These are phyloP conservation scores for Epinephelus awoara DNA, from an alignment of 2,797 vertebrate genomes.

Conservation along the genomic window DNA sequence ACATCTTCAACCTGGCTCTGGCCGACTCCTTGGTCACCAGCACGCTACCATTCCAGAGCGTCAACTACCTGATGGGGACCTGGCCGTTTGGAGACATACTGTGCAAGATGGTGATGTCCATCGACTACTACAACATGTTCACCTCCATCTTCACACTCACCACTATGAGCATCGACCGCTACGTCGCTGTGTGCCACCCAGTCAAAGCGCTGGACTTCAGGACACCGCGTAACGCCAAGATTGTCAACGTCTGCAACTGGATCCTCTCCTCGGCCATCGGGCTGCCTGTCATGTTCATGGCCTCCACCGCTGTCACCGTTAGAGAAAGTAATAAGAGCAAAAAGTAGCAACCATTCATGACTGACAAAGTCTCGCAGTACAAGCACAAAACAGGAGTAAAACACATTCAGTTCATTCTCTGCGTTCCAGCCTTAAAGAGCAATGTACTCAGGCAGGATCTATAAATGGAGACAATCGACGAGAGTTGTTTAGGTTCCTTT, in stretches of 20 bases:
- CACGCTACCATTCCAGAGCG: constrained; percentile 98
- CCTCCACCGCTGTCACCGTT: constrained; percentile 85
- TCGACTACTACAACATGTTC: constrained; percentile 99
- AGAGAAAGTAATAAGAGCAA: not conserved
- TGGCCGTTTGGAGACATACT: constrained; percentile 96
- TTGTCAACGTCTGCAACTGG: constrained; percentile 99
- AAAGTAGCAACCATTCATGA: not conserved
- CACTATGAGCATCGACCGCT: constrained; percentile 99
- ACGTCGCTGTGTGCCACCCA: constrained; percentile 97
- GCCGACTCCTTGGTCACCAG: constrained; percentile 97
- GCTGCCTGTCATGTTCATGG: constrained; percentile 98
- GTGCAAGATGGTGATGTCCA: constrained; percentile 97
- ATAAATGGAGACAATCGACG: constrained; percentile 6
- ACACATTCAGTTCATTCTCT: not conserved
- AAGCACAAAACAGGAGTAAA: constrained; percentile 4
- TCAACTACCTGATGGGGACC: constrained; percentile 98
- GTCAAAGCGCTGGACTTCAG: constrained; percentile 98
- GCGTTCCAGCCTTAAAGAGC: constrained; percentile 4
- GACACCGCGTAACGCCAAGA: constrained; percentile 97
- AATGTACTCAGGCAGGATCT: constrained; percentile 24
- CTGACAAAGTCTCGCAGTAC: not conserved
- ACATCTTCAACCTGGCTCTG: constrained; percentile 98
- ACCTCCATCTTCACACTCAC: constrained; percentile 99
- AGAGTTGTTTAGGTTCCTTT: constrained; percentile 4
- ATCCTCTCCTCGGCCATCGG: constrained; percentile 98